Conservation (phyloP, 2,888 invertebrate genomes). For the Drosophila helvetica region DNA sequence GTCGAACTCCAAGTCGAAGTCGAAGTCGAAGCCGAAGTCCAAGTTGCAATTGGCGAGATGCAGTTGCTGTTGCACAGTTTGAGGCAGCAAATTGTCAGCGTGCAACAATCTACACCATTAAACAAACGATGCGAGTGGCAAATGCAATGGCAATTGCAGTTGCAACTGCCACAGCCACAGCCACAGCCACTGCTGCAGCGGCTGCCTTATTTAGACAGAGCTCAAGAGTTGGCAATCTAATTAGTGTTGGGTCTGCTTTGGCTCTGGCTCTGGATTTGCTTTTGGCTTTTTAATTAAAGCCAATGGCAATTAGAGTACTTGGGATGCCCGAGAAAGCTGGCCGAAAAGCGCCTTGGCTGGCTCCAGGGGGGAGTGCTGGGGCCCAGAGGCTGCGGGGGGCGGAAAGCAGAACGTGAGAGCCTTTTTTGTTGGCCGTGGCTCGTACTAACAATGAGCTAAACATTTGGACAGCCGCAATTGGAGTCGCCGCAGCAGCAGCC, state of each 20-base stretch:
- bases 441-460: constrained; percentile 43
- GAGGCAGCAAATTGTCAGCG: constrained; percentile 75
- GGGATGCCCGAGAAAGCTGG: constrained; percentile 29
- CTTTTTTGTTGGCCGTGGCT: constrained; percentile 31
- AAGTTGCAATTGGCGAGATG: constrained; percentile 40
- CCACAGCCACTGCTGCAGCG: constrained; percentile 2
- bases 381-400: neutral
- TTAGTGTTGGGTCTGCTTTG: constrained; percentile 68
- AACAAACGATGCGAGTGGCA: constrained; percentile 74
- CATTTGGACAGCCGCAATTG: constrained; percentile 69
- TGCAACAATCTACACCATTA: constrained; percentile 79
- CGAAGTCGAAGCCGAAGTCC: constrained; percentile 37
- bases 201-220: constrained; percentile 64
- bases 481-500: constrained; percentile 43
- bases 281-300: constrained; percentile 73
- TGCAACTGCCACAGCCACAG: constrained; percentile 20
- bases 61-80: constrained; percentile 48
- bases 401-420: constrained; percentile 72
- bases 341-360: neutral
- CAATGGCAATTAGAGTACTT: constrained; percentile 70
- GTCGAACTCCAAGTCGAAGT: constrained; percentile 50
- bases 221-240: constrained; percentile 72
- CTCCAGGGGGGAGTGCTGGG: neutral
- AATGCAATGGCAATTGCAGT: constrained; percentile 28
- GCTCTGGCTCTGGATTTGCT: constrained; percentile 31